Evolutionary conservation across 2,113 vertebrate genomes (phyloP).

Genomic region (Arizona elegans): DNA sequence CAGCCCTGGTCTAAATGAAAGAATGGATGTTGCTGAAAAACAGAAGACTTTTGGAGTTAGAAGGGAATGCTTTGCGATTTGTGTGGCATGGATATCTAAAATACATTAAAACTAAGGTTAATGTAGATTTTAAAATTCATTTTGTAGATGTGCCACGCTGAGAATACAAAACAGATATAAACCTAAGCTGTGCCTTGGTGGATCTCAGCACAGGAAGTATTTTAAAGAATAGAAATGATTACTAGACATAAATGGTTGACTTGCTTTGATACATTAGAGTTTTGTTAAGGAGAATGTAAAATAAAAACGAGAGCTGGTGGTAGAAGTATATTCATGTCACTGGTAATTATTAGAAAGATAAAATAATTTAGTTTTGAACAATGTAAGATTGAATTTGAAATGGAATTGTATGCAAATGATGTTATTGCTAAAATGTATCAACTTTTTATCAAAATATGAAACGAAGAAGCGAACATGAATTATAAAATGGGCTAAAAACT

Average conservation of each 20-base stretch:
- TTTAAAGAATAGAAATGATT: background rate
- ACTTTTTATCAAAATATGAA: background rate
- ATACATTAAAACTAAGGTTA: background rate
- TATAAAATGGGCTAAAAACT: background rate
- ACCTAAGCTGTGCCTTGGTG: background rate
- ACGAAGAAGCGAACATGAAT: background rate
- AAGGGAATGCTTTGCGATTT: background rate
- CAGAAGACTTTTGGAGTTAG: background rate
- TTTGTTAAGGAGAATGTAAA: background rate
- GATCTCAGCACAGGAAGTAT: background rate
- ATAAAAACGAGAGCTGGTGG: background rate
- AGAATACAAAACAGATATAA: background rate
- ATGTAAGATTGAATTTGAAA: background rate
- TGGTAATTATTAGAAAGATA: background rate
- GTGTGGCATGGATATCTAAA: background rate
- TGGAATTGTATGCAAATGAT: background rate
- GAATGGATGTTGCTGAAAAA: background rate
- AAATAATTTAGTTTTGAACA: background rate
- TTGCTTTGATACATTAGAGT: background rate
- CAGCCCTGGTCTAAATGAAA: background rate
- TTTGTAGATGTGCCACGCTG: background rate
- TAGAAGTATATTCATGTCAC: background rate
- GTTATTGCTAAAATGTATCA: background rate
- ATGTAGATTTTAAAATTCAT: background rate
- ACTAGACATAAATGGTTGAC: background rate